These are phyloP conservation scores for Ormia ochracea DNA, from an alignment of 2,888 invertebrate species.

Conservation along the genomic window DNA sequence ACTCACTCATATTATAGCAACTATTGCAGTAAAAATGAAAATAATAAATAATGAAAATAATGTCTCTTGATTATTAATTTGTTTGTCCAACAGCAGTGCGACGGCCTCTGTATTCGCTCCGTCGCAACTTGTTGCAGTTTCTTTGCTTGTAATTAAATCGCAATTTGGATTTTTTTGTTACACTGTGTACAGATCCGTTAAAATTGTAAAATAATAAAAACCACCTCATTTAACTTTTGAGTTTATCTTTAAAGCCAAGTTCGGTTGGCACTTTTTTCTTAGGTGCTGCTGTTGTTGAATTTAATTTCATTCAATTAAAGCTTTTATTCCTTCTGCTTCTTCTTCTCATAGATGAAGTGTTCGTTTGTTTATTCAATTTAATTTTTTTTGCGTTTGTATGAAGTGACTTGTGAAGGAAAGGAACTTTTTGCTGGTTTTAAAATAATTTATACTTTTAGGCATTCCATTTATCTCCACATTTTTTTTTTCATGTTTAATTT, in stretches of 20 bases:
- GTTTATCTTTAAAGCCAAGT: slow-evolving; percentile 58
- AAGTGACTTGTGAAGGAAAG: slow-evolving; percentile 50
- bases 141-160: slow-evolving; percentile 59
- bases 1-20: slow-evolving; percentile 14
- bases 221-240: neutral
- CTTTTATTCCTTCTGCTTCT: slow-evolving; percentile 51
- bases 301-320: slow-evolving; percentile 55
- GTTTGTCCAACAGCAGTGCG: slow-evolving; percentile 14
- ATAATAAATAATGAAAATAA: slow-evolving; percentile 40
- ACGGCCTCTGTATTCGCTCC: neutral
- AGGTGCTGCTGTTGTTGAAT: slow-evolving; percentile 13
- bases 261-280: neutral
- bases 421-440: slow-evolving; percentile 31
- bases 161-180: slow-evolving; percentile 53
- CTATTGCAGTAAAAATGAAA: neutral
- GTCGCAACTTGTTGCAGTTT: neutral
- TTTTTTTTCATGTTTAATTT: no score
- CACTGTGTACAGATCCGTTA: slow-evolving; percentile 20
- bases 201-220: slow-evolving; percentile 1
- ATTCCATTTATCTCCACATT: slow-evolving; percentile 1
- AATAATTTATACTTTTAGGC: slow-evolving; percentile 51
- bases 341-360: slow-evolving; percentile 47
- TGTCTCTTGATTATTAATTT: slow-evolving; percentile 50
- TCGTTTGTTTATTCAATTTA: slow-evolving; percentile 3
- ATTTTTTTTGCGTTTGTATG: slow-evolving; percentile 26